These are phyloP conservation scores for Eupithecia exiguata DNA, from an alignment of 2,888 invertebrate genomes.

Conservation along the genomic window DNA sequence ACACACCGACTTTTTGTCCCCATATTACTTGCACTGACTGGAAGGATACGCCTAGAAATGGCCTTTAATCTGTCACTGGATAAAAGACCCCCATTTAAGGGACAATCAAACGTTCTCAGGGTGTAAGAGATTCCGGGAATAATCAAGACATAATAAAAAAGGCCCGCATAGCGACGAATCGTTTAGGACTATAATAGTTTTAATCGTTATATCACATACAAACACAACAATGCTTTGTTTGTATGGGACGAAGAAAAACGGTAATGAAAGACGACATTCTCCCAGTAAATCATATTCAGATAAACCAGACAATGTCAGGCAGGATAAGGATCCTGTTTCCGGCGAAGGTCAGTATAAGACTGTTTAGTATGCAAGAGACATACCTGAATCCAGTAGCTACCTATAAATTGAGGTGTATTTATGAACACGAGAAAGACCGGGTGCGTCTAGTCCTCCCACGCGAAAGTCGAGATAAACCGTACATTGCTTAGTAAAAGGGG, in stretches of 20 bases:
- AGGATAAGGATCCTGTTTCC: constrained; percentile 72
- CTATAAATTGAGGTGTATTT: constrained; percentile 56
- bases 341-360: constrained; percentile 66
- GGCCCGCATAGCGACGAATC: constrained; percentile 38
- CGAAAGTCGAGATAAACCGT: constrained; percentile 24
- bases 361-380: constrained; percentile 72
- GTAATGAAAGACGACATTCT: constrained; percentile 59
- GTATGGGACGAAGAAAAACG: constrained; percentile 51
- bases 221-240: constrained; percentile 49
- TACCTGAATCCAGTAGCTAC: constrained; percentile 51
- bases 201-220: constrained; percentile 41
- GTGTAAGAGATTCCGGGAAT: constrained; percentile 55
- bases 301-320: constrained; percentile 70
- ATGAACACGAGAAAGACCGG: constrained; percentile 49
- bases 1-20: constrained; percentile 81
- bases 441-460: constrained; percentile 40
- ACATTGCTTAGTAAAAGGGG: constrained; percentile 25
- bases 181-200: not conserved
- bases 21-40: constrained; percentile 69
- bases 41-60: constrained; percentile 73
- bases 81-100: constrained; percentile 63
- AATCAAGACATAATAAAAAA: constrained; percentile 41
- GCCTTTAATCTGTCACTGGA: constrained; percentile 71
- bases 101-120: constrained; percentile 64
- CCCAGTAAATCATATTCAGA: constrained; percentile 67